Evolutionary conservation across 1,140 invertebrate genomes (phyloP), one percentile per base, ranked within the genome.

Genomic region (Hylaeus volcanicus): DNA sequence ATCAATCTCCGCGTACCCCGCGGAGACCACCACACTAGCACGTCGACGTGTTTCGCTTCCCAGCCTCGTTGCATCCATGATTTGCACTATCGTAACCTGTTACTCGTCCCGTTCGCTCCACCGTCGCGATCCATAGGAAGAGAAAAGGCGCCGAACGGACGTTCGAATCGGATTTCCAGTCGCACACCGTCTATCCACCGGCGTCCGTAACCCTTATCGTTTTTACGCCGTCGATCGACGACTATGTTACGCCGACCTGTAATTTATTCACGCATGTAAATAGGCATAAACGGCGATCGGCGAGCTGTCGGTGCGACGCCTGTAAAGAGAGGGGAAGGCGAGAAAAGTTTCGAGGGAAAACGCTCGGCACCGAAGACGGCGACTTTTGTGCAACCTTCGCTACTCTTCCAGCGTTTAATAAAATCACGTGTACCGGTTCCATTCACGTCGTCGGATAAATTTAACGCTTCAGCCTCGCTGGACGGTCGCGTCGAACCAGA

Each of bases 191-290:
- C 51, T 26, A 26, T 45, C 2, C 64, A 48, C 61, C 71, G 71
- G 60, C 48, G 69, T 68, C 65, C 15, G 12, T 76, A 56, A 55
- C 51, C 74, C 43, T 84, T 78, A 63, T 79, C 51, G 56, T 78
- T 83, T 72, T 82, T 72, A 43, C 56, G n/a, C 39, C 14, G 48
- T 26, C 3, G 26, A 39, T 65, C 72, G 53, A 55, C 73, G 58
- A 80, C 73, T 70, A 14, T 60, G 75, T 51, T 60, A 45, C 55
- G 51, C 41, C 55, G 74, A 11, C 63, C 15, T 55, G 64, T 83
- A 84, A 84, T 79, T 84, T 84, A 83, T 74, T 48, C 64, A 51
- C 6, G 5, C 43, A 68, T 71, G 58, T 61, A 83, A 83, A 84
- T 79, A 56, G 41, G 55, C 60, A 26, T 26, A 55, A 78, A 39